A percentile compares a stretch with the other conserved stretches of the same genome.
Evolutionary conservation across 2,113 vertebrate genomes (phyloP).

Genomic region (Anolis sagrei): DNA sequence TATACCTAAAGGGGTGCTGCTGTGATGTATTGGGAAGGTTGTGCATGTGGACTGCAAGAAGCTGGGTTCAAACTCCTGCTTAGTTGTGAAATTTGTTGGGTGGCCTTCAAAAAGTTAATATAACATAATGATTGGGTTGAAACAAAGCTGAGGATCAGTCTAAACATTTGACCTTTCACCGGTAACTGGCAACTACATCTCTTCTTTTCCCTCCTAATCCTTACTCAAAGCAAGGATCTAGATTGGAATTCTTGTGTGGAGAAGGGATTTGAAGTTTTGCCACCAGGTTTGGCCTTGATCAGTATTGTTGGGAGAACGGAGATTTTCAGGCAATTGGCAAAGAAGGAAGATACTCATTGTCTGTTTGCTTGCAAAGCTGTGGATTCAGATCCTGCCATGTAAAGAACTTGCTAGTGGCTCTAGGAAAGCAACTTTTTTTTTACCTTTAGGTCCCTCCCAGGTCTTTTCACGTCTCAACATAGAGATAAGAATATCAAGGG

Average conservation of each 20-base stretch:
- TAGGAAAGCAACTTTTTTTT: not conserved
- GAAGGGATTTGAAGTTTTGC: not conserved
- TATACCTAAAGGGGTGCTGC: no score
- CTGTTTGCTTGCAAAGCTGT: no score
- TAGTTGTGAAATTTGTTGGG: not conserved
- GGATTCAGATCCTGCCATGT: no score
- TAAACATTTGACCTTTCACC: not conserved
- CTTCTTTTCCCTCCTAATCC: not conserved
- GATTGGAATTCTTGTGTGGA: not conserved
- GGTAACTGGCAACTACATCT: not conserved
- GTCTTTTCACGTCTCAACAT: not conserved
- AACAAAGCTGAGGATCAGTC: not conserved
- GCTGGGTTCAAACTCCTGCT: not conserved
- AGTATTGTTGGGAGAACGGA: not conserved
- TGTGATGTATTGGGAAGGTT: not conserved
- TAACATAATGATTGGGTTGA: not conserved
- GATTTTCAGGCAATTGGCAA: not conserved
- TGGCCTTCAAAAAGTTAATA: not conserved
- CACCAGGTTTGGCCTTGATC: not conserved
- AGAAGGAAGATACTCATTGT: not conserved
- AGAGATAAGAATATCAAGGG: not conserved
- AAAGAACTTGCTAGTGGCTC: not conserved
- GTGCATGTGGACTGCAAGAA: not conserved
- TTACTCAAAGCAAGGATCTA: not conserved
- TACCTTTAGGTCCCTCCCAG: not conserved